These are phyloP conservation scores for Anoplolepis gracilipes DNA, from an alignment of 1,140 invertebrate genomes.

Conservation along the genomic window DNA sequence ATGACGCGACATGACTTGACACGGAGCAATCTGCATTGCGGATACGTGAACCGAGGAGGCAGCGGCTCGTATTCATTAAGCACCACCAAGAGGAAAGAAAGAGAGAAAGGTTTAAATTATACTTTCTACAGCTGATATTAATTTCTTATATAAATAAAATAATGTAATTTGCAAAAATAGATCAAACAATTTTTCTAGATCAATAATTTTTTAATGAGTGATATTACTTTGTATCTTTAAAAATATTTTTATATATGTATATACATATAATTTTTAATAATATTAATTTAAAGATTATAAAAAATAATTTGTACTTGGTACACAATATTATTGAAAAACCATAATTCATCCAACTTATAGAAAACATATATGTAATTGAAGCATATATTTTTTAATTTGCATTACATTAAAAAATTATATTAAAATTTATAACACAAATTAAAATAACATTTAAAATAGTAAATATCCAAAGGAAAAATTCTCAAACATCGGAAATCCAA, in stretches of 20 bases:
- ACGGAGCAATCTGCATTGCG: constrained; percentile 31
- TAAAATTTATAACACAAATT: neutral
- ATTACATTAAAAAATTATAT: neutral
- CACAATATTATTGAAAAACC: neutral
- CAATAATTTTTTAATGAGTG: neutral
- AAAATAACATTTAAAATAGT: neutral
- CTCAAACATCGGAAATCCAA: neutral
- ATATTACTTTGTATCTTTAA: neutral
- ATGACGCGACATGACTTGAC: constrained; percentile 53
- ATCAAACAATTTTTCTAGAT: constrained; percentile 7
- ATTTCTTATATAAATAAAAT: neutral
- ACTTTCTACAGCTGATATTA: constrained; percentile 12
- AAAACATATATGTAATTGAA: neutral
- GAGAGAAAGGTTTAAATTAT: neutral
- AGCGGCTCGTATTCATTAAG: constrained; percentile 37
- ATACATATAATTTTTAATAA: neutral
- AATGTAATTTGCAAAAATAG: neutral
- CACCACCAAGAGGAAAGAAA: neutral
- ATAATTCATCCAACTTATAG: neutral
- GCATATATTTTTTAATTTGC: neutral
- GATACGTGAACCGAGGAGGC: constrained; percentile 25
- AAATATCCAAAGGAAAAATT: neutral
- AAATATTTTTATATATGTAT: neutral
- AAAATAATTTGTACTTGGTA: neutral
- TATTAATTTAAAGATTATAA: neutral